A percentile compares a stretch with the other conserved stretches of the same genome.
phyloP scores from a whole-genome alignment of 2,113 vertebrate species.

The Rhinoptilus africanus region DNA sequence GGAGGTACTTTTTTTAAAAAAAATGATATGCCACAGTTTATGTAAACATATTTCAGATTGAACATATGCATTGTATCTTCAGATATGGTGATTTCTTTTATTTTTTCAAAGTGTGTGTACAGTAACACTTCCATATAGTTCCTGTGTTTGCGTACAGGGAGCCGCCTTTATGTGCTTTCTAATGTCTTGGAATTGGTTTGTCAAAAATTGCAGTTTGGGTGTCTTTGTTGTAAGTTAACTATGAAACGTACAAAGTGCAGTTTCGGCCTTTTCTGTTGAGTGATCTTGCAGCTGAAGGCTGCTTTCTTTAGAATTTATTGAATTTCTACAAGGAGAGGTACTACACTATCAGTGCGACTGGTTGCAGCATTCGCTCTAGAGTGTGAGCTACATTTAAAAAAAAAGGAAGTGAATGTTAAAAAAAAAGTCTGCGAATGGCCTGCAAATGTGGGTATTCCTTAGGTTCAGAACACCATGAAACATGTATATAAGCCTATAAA shows the following conservation, averaged over 20 bases:
- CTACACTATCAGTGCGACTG: background rate
- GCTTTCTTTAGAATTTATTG: slow-evolving; percentile 10
- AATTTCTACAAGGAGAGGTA: slow-evolving; percentile 36
- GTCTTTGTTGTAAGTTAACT: background rate
- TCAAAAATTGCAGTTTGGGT: background rate
- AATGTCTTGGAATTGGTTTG: background rate
- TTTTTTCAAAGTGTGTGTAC: slow-evolving; percentile 41
- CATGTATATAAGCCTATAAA: slow-evolving; percentile 58
- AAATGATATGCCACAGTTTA: slow-evolving; percentile 68
- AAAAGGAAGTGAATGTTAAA: too few relatives aligned
- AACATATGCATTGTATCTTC: slow-evolving; percentile 1
- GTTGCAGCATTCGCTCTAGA: slow-evolving; percentile 12
- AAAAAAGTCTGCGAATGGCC: slow-evolving; percentile 53
- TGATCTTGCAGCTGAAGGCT: slow-evolving; percentile 35
- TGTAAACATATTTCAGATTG: slow-evolving; percentile 60
- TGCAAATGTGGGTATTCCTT: slow-evolving; percentile 25
- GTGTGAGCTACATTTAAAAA: slow-evolving; percentile 25
- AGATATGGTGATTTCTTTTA: slow-evolving; percentile 41
- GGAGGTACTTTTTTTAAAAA: slow-evolving; percentile 72
- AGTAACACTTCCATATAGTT: slow-evolving; percentile 47
- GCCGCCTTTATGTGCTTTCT: slow-evolving; percentile 52
- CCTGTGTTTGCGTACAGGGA: slow-evolving; percentile 48
- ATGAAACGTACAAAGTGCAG: slow-evolving; percentile 5
- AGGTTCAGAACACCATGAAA: slow-evolving; percentile 46
- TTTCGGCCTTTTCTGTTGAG: slow-evolving; percentile 55